Conservation (phyloP, 2,888 invertebrate species). For the Drymonia ruficornis region DNA sequence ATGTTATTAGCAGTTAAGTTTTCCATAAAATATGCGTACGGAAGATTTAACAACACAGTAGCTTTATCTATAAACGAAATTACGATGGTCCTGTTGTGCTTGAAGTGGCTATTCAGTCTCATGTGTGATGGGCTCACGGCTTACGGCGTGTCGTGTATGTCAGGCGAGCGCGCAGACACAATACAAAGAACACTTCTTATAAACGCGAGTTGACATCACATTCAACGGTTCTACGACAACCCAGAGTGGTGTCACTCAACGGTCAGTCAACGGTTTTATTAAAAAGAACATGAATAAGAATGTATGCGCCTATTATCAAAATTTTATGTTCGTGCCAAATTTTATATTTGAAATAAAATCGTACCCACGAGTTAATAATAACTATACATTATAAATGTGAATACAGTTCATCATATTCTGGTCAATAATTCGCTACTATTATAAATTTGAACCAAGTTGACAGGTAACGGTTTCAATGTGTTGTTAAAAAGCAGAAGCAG, state of each 20-base stretch:
- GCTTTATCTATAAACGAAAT: conserved; percentile 2
- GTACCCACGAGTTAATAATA: conserved; percentile 14
- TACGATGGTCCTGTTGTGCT: conserved; percentile 27
- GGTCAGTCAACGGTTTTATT: conserved; percentile 72
- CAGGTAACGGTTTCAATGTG: conserved; percentile 2
- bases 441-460: conserved; percentile 15
- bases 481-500: background rate
- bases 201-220: conserved; percentile 57
- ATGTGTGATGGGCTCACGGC: conserved; percentile 14
- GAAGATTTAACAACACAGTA: background rate
- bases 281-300: conserved; percentile 53
- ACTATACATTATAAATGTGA: conserved; percentile 12
- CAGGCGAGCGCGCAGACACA: conserved; percentile 41
- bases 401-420: conserved; percentile 18
- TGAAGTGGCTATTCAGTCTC: conserved; percentile 41
- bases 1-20: background rate
- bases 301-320: conserved; percentile 52
- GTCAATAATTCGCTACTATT: conserved; percentile 13
- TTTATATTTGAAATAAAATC: conserved; percentile 49
- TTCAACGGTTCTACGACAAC: conserved; percentile 65
- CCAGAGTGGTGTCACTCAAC: conserved; percentile 72
- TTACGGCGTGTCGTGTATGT: conserved; percentile 17
- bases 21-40: background rate
- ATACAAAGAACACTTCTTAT: conserved; percentile 62
- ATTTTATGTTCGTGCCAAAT: conserved; percentile 64